These are phyloP conservation scores for Apistogramma diplotaenia DNA, from an alignment of 2,113 vertebrate genomes.

Conservation along the genomic window DNA sequence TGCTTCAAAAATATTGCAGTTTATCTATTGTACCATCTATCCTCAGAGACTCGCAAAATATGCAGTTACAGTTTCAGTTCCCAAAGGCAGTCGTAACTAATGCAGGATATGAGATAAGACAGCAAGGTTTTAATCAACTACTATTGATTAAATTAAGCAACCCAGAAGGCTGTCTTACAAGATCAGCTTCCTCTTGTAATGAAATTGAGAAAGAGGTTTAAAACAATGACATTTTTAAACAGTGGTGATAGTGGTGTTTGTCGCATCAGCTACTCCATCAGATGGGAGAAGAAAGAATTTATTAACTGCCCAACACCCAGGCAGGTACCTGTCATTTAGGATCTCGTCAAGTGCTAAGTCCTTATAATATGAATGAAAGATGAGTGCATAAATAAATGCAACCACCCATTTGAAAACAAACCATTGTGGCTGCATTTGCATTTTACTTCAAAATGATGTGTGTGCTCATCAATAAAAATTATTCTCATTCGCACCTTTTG, in stretches of 20 bases:
- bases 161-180: slow-evolving; percentile 9
- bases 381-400: background rate
- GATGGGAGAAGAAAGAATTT: background rate
- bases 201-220: slow-evolving; percentile 15
- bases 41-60: slow-evolving; percentile 9
- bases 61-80: slow-evolving; percentile 13
- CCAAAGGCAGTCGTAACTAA: slow-evolving; percentile 31
- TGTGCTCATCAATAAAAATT: slow-evolving; percentile 10
- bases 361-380: slow-evolving; percentile 7
- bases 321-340: slow-evolving; percentile 31
- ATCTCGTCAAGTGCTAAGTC: slow-evolving; percentile 32
- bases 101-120: slow-evolving; percentile 21
- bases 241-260: background rate
- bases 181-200: slow-evolving; percentile 19
- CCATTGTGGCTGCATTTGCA: slow-evolving; percentile 26
- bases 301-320: slow-evolving; percentile 3
- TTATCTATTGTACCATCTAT: background rate
- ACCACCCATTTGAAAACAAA: slow-evolving; percentile 33
- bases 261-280: slow-evolving; percentile 11
- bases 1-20: background rate
- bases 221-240: slow-evolving; percentile 9
- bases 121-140: slow-evolving; percentile 34
- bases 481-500: slow-evolving; percentile 5
- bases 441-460: background rate
- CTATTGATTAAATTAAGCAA: slow-evolving; percentile 45